Base-by-base conservation (phyloP, 2,113 vertebrate species). In the Tricholaema leucomelas region DNA sequence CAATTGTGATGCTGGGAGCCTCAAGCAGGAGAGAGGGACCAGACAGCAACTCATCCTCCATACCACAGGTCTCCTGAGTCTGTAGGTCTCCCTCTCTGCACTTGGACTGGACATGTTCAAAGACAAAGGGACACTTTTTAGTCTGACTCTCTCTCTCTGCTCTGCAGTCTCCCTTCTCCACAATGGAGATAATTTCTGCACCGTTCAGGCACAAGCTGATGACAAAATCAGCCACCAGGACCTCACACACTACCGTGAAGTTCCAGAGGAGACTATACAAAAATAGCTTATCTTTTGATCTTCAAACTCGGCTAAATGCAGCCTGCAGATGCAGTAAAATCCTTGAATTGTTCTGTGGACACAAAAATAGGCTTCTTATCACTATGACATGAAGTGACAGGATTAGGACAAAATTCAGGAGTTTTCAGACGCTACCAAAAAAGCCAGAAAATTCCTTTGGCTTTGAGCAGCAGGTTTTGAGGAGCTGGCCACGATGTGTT, bases 221-320 rank as follows among this genome's bases (percentile, higher is more conserved):
- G 31, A 67, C 42, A 91, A 92, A 94, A 79, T 80, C 77, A 66
- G 75, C 31, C 52, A 65, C 38, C 40, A 54, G 77, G 54, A 81
- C n/a, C 67, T 85, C 55, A 56, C 18, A 76, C 31, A 14, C 31
- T 11, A 6, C 63, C 69, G 23, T 0, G 0, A 42, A 59, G 58
- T 88, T 69, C 59, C 74, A 76, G 38, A 79, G 58, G 74, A 81
- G 36, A n/a, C 28, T 23, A 36, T 55, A 79, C 50, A 81, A 94
- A 95, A 96, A 93, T 91, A 96, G 81, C 70, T 9, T 86, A 92
- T 88, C 83, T 96, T 89, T 85, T 89, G 31, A 91, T 94, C 88
- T 95, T 85, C 50, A 52, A n/a, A 59, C 69, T 59, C 16, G 0
- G 27, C 67, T 84, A 76, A 94, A 95, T 33, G 74, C 28, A 94